phyloP scores from a whole-genome alignment of 2,888 invertebrate species.

The Dascillus cervinus region DNA sequence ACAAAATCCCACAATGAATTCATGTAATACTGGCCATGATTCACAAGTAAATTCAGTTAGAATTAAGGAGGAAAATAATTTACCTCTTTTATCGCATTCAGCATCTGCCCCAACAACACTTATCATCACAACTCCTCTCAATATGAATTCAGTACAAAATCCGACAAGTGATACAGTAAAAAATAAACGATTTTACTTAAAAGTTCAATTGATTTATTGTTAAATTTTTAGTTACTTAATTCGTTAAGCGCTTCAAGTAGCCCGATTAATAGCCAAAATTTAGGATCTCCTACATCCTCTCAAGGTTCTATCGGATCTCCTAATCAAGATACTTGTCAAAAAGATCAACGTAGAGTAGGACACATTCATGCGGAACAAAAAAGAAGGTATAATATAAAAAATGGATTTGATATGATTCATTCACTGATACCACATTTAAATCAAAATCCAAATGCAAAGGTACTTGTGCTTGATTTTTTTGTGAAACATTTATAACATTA shows the following conservation, averaged over 20 bases:
- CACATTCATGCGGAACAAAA: slow-evolving; percentile 96
- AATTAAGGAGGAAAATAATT: slow-evolving; percentile 29
- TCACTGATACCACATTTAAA: slow-evolving; percentile 85
- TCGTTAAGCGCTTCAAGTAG: slow-evolving; percentile 36
- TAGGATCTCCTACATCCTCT: slow-evolving; percentile 56
- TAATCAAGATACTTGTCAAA: slow-evolving; percentile 45
- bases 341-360: slow-evolving; percentile 72
- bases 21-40: slow-evolving; percentile 13
- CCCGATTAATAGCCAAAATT: slow-evolving; percentile 43
- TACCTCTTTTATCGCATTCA: slow-evolving; percentile 47
- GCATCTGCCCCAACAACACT: slow-evolving; percentile 36
- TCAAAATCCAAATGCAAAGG: slow-evolving; percentile 85
- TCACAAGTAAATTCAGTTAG: slow-evolving; percentile 18
- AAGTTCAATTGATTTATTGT: background rate
- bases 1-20: slow-evolving; percentile 18
- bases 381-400: slow-evolving; percentile 90
- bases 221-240: background rate
- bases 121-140: slow-evolving; percentile 42
- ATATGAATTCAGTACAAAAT: slow-evolving; percentile 39
- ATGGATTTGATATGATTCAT: slow-evolving; percentile 91
- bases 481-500: slow-evolving; percentile 1
- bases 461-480: slow-evolving; percentile 27
- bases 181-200: background rate
- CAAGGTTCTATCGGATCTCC: slow-evolving; percentile 40
- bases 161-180: slow-evolving; percentile 30